Conservation (phyloP, 2,888 invertebrate genomes). For the Sarcophaga rosellei region DNA sequence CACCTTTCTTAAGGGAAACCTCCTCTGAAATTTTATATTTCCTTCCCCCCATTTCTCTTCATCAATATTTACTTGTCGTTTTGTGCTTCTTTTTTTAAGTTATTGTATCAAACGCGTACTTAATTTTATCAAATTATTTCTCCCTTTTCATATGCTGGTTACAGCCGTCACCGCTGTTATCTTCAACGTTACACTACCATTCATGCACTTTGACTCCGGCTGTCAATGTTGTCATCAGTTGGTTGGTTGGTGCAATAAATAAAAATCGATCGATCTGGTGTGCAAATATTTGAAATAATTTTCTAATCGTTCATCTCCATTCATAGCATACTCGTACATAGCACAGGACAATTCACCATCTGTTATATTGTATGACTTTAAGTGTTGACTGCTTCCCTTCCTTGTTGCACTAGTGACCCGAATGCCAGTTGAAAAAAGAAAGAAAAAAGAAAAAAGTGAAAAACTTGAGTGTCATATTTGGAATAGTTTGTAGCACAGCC, state of each 20-base stretch:
- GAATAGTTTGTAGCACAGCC: constrained; percentile 19
- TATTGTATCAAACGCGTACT: too few species aligned
- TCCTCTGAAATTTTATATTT: too few species aligned
- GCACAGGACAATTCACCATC: constrained; percentile 22
- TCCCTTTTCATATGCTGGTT: too few species aligned
- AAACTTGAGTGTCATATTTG: constrained; percentile 48
- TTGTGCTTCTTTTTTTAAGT: too few species aligned
- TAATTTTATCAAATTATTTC: too few species aligned
- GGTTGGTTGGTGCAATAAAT: background rate
- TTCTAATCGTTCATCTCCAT: constrained; percentile 1
- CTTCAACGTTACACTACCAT: too few species aligned
- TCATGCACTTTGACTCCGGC: too few species aligned
- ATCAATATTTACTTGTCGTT: too few species aligned
- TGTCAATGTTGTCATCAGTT: background rate
- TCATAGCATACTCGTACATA: background rate
- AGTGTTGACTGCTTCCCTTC: background rate
- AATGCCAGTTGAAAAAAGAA: constrained; percentile 25
- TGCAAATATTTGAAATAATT: constrained; percentile 8
- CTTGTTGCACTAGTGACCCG: background rate
- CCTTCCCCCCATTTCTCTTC: too few species aligned
- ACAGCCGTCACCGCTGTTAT: too few species aligned
- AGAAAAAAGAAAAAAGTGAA: background rate
- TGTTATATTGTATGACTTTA: background rate
- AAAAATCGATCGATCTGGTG: constrained; percentile 9
- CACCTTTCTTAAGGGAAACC: too few species aligned